phyloP scores from a whole-genome alignment of 2,797 vertebrate species.

The Hemitrygon akajei region DNA sequence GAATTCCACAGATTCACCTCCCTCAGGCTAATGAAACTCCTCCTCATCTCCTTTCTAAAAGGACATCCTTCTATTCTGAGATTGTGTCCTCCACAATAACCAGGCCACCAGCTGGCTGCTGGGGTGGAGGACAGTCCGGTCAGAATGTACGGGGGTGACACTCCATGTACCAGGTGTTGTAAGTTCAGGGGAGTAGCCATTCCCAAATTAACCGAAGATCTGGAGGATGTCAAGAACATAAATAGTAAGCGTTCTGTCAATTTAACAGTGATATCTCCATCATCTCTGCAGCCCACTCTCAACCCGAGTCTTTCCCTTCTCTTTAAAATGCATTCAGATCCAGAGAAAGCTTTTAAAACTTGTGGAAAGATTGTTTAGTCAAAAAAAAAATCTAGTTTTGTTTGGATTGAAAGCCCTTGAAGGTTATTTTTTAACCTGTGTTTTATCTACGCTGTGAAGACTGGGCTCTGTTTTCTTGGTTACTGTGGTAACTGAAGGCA shows the following conservation, averaged over 20 bases:
- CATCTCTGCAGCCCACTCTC: neutral
- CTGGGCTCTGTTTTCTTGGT: constrained; percentile 79
- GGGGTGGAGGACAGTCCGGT: neutral
- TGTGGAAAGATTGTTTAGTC: constrained; percentile 42
- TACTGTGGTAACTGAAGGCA: constrained; percentile 88
- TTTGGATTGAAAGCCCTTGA: constrained; percentile 71
- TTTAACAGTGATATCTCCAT: neutral
- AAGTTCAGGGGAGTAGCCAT: too few species aligned
- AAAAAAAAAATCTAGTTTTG: constrained; percentile 62
- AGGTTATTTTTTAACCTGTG: constrained; percentile 64
- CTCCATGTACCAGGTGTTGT: neutral
- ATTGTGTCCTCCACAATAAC: too few species aligned
- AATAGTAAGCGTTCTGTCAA: neutral
- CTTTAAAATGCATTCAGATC: neutral
- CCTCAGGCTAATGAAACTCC: too few species aligned
- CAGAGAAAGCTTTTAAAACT: constrained; percentile 26
- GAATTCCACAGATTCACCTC: too few species aligned
- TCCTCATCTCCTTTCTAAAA: too few species aligned
- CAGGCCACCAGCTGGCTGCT: neutral
- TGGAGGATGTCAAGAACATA: neutral
- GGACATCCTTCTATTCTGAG: too few species aligned
- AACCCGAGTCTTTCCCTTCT: neutral
- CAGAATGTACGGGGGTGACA: neutral
- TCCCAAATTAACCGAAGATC: neutral
- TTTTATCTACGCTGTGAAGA: constrained; percentile 88